phyloP scores from a whole-genome alignment of 2,113 vertebrate species.

The Nyctibius bracteatus region DNA sequence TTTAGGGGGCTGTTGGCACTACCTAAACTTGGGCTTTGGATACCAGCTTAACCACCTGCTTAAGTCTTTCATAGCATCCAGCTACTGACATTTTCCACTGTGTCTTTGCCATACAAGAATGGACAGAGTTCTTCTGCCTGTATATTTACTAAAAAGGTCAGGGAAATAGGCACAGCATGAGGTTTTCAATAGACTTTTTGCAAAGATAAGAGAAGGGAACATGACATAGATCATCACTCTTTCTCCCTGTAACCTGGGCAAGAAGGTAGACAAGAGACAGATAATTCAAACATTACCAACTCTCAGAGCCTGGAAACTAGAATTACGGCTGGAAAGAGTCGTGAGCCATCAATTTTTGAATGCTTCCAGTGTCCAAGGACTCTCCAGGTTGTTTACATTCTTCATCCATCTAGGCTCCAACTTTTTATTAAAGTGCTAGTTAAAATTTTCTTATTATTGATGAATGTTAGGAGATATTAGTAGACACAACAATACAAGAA shows the following conservation, averaged over 20 bases:
- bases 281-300: not conserved
- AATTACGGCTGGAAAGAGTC: not conserved
- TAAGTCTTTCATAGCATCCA: not conserved
- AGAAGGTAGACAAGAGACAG: not conserved
- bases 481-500: not conserved
- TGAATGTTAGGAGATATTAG: not conserved
- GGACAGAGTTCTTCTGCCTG: not conserved
- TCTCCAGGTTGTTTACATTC: not conserved
- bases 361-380: not conserved
- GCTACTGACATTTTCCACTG: not conserved
- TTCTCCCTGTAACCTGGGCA: not conserved
- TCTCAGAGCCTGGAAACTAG: not conserved
- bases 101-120: not conserved
- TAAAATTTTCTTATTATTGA: not conserved
- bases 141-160: not conserved
- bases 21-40: not conserved
- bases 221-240: not conserved
- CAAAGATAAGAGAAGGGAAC: not conserved
- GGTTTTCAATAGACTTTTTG: not conserved
- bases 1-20: not conserved
- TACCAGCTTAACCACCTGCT: not conserved
- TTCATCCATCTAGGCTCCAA: not conserved
- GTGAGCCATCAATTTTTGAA: not conserved
- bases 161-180: not conserved
- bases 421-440: not conserved